These are phyloP conservation scores for Neodon shergylaensis DNA, from an alignment of 2,113 vertebrate species.

Conservation along the genomic window DNA sequence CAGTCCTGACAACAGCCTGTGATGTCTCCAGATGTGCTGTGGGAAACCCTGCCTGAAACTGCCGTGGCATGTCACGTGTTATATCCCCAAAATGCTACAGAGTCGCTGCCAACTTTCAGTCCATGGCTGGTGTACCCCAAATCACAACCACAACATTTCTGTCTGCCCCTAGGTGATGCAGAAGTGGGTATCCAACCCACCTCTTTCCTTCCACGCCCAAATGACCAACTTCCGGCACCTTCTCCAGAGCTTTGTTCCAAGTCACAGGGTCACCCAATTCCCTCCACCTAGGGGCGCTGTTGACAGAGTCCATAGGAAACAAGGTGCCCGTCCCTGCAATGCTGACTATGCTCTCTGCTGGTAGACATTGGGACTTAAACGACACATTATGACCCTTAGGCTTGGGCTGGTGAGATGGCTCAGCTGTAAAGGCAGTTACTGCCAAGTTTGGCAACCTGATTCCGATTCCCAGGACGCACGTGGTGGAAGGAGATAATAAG, in stretches of 20 bases:
- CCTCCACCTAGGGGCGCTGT: background rate
- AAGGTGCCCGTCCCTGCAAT: accelerated
- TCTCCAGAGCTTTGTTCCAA: background rate
- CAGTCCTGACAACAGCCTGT: background rate
- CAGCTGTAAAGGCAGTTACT: background rate
- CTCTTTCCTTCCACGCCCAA: background rate
- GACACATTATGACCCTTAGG: background rate
- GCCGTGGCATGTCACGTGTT: background rate
- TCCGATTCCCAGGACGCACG: background rate
- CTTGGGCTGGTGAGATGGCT: background rate
- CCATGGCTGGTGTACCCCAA: background rate
- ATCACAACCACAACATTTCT: background rate
- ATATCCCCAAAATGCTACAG: background rate
- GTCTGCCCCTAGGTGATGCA: background rate
- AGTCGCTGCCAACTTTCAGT: background rate
- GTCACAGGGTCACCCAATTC: background rate
- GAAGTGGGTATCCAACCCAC: background rate
- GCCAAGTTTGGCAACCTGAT: background rate
- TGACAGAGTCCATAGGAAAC: background rate
- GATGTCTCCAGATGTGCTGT: background rate
- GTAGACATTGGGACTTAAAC: background rate
- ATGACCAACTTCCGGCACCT: background rate
- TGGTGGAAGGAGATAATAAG: background rate
- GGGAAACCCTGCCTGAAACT: background rate
- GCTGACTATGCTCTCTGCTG: background rate